Percentiles rank a stretch among this genome's conserved stretches.
phyloP scores from a whole-genome alignment of 2,888 invertebrate species.

The Phania funesta region DNA sequence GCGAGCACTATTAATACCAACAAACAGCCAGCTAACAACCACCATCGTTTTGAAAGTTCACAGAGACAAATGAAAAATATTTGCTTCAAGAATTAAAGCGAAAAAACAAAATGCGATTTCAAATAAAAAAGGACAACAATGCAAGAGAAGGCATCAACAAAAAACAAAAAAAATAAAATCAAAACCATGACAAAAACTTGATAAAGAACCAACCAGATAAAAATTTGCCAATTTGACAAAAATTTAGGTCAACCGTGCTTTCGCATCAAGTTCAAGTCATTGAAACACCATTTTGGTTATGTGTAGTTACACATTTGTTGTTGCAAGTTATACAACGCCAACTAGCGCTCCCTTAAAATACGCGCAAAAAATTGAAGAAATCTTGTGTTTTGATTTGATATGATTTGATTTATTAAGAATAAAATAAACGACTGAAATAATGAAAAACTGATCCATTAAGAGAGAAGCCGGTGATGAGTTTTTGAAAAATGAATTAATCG shows the following conservation, averaged over 20 bases:
- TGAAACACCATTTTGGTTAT: slow-evolving; percentile 11
- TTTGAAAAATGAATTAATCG: no score
- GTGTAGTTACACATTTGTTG: neutral
- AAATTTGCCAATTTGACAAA: slow-evolving; percentile 60
- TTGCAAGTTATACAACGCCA: neutral
- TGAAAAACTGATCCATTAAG: no score
- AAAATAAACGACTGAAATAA: no score
- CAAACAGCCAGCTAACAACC: slow-evolving; percentile 14
- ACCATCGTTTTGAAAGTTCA: slow-evolving; percentile 32
- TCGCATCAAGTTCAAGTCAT: slow-evolving; percentile 52
- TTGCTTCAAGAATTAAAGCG: slow-evolving; percentile 19
- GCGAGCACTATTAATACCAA: slow-evolving; percentile 17
- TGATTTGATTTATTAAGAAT: no score
- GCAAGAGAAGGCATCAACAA: neutral
- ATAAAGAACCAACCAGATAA: slow-evolving; percentile 20
- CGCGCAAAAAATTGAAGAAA: neutral
- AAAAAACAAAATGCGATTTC: slow-evolving; percentile 33
- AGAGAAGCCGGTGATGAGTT: no score
- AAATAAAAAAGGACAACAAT: slow-evolving; percentile 19
- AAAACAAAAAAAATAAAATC: neutral
- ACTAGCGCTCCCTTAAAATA: neutral
- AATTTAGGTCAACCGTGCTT: slow-evolving; percentile 59
- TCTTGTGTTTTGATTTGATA: neutral
- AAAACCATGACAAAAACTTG: slow-evolving; percentile 1
- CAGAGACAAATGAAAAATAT: slow-evolving; percentile 21